phyloP scores from a whole-genome alignment of 2,888 invertebrate species.

The Rosalia funebris region DNA sequence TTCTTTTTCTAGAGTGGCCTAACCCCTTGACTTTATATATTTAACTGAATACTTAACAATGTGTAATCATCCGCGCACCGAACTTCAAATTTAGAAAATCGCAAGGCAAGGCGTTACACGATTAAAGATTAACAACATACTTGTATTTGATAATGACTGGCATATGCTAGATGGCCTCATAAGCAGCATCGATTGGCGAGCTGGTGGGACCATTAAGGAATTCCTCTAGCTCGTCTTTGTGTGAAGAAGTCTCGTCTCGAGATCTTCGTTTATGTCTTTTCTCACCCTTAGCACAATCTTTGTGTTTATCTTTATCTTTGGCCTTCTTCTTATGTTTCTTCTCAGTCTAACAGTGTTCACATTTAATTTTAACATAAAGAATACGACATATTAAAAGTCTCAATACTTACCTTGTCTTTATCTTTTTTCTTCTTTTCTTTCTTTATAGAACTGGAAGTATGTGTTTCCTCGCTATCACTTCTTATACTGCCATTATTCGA shows the following conservation, averaged over 20 bases:
- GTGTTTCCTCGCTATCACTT: constrained; percentile 64
- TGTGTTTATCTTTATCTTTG: constrained; percentile 69
- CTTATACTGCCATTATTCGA: constrained; percentile 67
- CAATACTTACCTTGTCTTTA: constrained; percentile 63
- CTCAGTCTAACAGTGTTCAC: constrained; percentile 43
- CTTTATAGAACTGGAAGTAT: constrained; percentile 54
- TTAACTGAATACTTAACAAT: too few relatives aligned
- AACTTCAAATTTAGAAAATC: constrained; percentile 15
- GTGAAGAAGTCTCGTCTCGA: constrained; percentile 62
- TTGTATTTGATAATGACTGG: constrained; percentile 29
- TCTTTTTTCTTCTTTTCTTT: constrained; percentile 59
- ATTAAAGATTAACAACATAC: constrained; percentile 34
- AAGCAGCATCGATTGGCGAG: constrained; percentile 68
- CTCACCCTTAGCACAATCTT: constrained; percentile 61
- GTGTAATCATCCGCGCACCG: constrained; percentile 3
- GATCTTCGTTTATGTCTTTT: constrained; percentile 64
- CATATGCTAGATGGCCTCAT: constrained; percentile 69
- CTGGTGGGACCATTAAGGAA: constrained; percentile 69
- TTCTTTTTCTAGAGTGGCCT: too few relatives aligned
- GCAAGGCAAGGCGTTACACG: constrained; percentile 23
- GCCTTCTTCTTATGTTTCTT: constrained; percentile 64
- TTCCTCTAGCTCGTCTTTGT: constrained; percentile 70
- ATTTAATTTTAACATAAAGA: not conserved
- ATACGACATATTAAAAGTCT: constrained; percentile 15
- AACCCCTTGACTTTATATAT: too few relatives aligned